Conservation (phyloP, 2,888 invertebrate genomes). For the Chalcosyrphus nemorum region DNA sequence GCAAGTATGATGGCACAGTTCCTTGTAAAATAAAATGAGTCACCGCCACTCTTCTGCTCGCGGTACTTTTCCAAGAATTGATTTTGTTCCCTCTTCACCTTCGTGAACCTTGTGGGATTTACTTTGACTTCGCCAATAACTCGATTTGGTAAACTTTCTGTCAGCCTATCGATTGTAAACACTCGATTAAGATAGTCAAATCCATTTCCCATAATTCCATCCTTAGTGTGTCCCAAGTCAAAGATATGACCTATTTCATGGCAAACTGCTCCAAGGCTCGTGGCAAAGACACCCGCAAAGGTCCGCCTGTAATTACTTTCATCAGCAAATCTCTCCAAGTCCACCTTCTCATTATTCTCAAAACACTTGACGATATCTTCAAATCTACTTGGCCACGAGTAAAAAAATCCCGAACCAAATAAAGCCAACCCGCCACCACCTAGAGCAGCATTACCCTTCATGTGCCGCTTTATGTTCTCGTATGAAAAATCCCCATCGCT, state of each 20-base stretch:
- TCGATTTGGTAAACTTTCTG: conserved; percentile 80
- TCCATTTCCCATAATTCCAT: conserved; percentile 96
- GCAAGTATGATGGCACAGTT: conserved; percentile 80
- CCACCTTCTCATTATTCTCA: conserved; percentile 84
- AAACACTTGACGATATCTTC: conserved; percentile 85
- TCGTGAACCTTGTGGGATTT: conserved; percentile 77
- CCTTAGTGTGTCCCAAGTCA: conserved; percentile 94
- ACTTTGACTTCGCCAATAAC: conserved; percentile 73
- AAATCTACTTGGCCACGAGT: conserved; percentile 92
- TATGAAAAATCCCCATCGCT: conserved; percentile 86
- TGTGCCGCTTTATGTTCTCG: conserved; percentile 86
- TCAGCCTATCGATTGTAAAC: conserved; percentile 85
- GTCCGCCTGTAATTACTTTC: conserved; percentile 96
- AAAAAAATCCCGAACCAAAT: conserved; percentile 94
- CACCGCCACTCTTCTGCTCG: conserved; percentile 78
- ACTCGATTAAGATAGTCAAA: conserved; percentile 92
- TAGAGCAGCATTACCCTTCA: conserved; percentile 93
- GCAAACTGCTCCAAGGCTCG: conserved; percentile 94
- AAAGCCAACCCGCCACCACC: conserved; percentile 96
- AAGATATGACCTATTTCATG: conserved; percentile 96
- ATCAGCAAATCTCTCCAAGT: conserved; percentile 90
- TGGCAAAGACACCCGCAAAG: conserved; percentile 93
- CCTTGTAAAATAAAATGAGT: conserved; percentile 79
- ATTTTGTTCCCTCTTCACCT: conserved; percentile 75
- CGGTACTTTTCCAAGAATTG: conserved; percentile 79